Conservation (phyloP, 2,888 invertebrate genomes). For the Sinohyriopsis cumingii region DNA sequence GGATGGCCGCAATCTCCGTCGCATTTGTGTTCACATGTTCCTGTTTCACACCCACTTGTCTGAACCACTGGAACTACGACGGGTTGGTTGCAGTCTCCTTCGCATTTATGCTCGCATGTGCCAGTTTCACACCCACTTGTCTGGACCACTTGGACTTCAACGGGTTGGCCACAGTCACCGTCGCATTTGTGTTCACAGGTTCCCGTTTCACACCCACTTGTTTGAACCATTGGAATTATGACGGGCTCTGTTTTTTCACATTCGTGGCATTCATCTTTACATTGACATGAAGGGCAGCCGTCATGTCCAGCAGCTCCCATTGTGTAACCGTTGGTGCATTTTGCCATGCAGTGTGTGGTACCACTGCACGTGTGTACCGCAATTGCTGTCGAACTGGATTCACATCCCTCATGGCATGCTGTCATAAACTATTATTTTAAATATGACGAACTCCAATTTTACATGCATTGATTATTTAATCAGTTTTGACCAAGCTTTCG, state of each 20-base stretch:
- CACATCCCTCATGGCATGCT: constrained; percentile 25
- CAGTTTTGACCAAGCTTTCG: too few relatives aligned
- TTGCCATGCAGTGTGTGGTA: constrained; percentile 36
- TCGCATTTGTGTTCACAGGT: constrained; percentile 19
- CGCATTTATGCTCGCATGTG: constrained; percentile 24
- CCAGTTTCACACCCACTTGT: constrained; percentile 35
- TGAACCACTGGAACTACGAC: constrained; percentile 27
- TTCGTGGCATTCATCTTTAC: constrained; percentile 23
- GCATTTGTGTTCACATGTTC: constrained; percentile 17
- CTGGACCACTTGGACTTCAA: too few relatives aligned
- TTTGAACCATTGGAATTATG: constrained; percentile 28
- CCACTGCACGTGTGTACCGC: constrained; percentile 35
- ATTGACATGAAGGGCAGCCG: constrained; percentile 40
- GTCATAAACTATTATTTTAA: constrained; percentile 3
- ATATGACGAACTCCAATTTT: too few relatives aligned
- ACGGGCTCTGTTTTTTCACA: constrained; percentile 30
- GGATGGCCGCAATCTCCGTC: constrained; percentile 29
- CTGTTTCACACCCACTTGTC: constrained; percentile 23
- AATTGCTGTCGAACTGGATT: constrained; percentile 17
- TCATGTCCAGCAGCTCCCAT: constrained; percentile 31
- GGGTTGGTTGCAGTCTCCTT: constrained; percentile 28
- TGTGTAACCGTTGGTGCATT: constrained; percentile 36
- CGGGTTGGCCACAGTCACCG: constrained; percentile 14
- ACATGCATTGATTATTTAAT: neutral
- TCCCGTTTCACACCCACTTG: constrained; percentile 23